Conservation (phyloP, 1,140 invertebrate genomes). For the Archivesica marissinica region DNA sequence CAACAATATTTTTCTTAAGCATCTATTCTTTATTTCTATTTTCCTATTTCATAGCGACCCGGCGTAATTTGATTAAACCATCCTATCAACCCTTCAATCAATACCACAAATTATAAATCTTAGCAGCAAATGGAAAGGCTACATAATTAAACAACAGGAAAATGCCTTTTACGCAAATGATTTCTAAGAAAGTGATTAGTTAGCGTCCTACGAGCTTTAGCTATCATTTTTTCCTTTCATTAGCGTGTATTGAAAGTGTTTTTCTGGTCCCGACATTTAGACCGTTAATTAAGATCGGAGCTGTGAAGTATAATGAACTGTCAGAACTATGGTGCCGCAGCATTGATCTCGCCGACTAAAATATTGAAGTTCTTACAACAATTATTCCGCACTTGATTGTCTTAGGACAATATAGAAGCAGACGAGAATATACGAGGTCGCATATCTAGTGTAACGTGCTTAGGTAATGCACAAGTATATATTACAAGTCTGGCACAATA, state of each 20-base stretch:
- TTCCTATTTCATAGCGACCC: constrained; percentile 50
- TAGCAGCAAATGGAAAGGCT: constrained; percentile 42
- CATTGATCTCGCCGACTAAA: constrained; percentile 61
- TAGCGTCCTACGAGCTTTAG: constrained; percentile 40
- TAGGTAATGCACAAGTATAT: too few relatives aligned
- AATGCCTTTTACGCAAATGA: constrained; percentile 66
- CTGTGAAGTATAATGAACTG: constrained; percentile 64
- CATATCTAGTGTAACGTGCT: too few relatives aligned
- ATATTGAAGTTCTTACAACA: constrained; percentile 64
- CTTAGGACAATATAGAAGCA: constrained; percentile 53
- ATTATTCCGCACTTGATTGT: constrained; percentile 56
- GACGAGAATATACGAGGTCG: constrained; percentile 30
- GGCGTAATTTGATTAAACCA: constrained; percentile 61
- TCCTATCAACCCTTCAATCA: constrained; percentile 39
- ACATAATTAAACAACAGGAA: constrained; percentile 65
- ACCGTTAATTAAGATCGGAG: constrained; percentile 61
- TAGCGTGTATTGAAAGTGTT: constrained; percentile 64
- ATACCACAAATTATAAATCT: constrained; percentile 63
- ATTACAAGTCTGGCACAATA: too few relatives aligned
- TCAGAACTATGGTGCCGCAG: constrained; percentile 54
- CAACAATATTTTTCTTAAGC: not conserved
- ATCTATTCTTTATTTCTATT: constrained; percentile 30
- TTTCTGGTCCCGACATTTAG: constrained; percentile 62
- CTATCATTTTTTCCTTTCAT: constrained; percentile 60
- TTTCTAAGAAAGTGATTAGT: constrained; percentile 65